phyloP scores from a whole-genome alignment of 92 coral and sea anemone species.

The Epizoanthus stellaris region DNA sequence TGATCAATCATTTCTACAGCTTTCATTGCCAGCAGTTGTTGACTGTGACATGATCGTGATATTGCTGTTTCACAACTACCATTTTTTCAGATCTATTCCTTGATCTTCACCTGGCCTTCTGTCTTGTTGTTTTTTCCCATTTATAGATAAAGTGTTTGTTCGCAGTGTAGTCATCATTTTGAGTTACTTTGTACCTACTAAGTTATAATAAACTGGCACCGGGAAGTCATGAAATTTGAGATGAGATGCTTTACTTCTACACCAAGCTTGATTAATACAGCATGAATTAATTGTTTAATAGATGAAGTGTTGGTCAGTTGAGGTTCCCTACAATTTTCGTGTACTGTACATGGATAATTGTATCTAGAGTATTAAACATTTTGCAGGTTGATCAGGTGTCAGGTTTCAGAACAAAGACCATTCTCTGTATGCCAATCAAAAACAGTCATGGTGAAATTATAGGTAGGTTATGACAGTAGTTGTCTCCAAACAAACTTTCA shows the following conservation, averaged over 20 bases:
- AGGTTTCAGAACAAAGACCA: constrained; percentile 89
- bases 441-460: constrained; percentile 94
- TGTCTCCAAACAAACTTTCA: too few species aligned
- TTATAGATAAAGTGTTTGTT: too few species aligned
- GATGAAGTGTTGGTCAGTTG: too few species aligned
- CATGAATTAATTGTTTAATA: too few species aligned
- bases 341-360: neutral
- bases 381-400: constrained; percentile 95
- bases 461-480: constrained; percentile 45
- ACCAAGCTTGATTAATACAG: too few species aligned
- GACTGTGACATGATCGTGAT: neutral
- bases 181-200: too few species aligned
- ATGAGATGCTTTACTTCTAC: too few species aligned
- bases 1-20: neutral
- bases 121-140: too few species aligned
- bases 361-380: neutral
- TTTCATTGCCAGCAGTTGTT: too few species aligned
- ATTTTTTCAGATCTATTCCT: neutral
- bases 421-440: constrained; percentile 97
- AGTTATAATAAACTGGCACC: too few species aligned
- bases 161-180: too few species aligned
- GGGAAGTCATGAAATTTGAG: too few species aligned
- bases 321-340: neutral
- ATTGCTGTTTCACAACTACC: neutral
- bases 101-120: neutral